Conservation (phyloP, 2,797 vertebrate genomes). For the Gobionotothen gibberifrons region DNA sequence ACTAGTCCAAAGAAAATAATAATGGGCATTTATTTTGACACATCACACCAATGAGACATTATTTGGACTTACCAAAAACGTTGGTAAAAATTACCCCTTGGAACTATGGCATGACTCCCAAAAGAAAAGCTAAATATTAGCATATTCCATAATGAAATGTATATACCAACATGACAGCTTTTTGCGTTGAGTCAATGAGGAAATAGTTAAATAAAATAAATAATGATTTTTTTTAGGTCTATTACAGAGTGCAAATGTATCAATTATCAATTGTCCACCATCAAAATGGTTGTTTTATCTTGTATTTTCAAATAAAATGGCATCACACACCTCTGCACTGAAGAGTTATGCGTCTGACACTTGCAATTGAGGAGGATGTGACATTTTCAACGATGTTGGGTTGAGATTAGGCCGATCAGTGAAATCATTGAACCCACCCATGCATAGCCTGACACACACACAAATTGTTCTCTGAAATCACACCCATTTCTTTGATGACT, state of each 20-base stretch:
- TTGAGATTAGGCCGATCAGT: constrained; percentile 12
- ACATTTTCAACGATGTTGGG: constrained; percentile 9
- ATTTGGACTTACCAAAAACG: too few species aligned
- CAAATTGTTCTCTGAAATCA: background rate
- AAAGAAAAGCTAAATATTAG: background rate
- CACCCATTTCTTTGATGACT: constrained; percentile 23
- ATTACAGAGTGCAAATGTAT: background rate
- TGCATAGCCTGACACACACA: background rate
- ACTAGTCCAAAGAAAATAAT: too few species aligned
- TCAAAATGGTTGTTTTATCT: background rate
- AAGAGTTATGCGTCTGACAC: background rate
- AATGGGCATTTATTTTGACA: too few species aligned
- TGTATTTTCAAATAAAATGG: background rate
- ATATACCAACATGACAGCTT: background rate
- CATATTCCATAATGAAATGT: background rate
- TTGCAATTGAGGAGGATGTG: background rate
- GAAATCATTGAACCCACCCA: constrained; percentile 12
- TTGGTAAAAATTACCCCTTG: too few species aligned
- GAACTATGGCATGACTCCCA: too few species aligned
- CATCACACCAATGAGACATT: too few species aligned
- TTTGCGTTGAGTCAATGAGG: background rate
- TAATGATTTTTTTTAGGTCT: background rate
- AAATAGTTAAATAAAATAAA: too few species aligned
- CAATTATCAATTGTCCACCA: too few species aligned
- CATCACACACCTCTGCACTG: background rate